Conservation (phyloP, 2,113 vertebrate species). For the Bungarus multicinctus region DNA sequence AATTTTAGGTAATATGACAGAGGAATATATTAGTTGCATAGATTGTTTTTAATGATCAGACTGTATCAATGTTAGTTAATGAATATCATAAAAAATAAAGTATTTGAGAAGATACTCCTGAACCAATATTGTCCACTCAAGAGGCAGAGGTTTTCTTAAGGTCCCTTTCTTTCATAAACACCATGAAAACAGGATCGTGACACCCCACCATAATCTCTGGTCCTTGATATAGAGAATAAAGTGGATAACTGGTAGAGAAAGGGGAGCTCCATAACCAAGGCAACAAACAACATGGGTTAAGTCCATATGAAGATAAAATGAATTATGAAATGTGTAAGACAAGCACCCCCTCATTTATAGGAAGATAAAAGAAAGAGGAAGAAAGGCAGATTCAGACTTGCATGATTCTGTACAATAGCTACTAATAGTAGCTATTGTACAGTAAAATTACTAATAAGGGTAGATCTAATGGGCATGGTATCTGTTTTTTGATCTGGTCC, state of each 20-base stretch:
- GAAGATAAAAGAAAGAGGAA: not conserved
- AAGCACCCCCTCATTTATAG: not conserved
- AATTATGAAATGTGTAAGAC: not conserved
- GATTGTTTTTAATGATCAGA: not conserved
- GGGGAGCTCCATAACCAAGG: not conserved
- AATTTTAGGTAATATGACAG: not conserved
- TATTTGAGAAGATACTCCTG: not conserved
- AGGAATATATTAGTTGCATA: not conserved
- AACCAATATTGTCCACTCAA: not conserved
- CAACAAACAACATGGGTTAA: not conserved
- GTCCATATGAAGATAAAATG: not conserved
- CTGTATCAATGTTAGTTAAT: not conserved
- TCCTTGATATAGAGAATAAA: not conserved
- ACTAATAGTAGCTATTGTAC: not conserved
- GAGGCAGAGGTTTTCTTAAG: not conserved
- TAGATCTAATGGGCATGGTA: not conserved
- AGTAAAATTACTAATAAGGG: not conserved
- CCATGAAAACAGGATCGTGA: not conserved
- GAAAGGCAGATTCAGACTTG: not conserved
- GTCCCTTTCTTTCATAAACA: not conserved
- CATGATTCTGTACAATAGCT: not conserved
- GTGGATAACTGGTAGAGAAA: not conserved
- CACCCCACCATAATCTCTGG: not conserved
- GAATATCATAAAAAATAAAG: not conserved
- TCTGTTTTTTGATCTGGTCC: not conserved